These are phyloP conservation scores for Aegypius monachus DNA, from an alignment of 2,113 vertebrate species.

Conservation along the genomic window DNA sequence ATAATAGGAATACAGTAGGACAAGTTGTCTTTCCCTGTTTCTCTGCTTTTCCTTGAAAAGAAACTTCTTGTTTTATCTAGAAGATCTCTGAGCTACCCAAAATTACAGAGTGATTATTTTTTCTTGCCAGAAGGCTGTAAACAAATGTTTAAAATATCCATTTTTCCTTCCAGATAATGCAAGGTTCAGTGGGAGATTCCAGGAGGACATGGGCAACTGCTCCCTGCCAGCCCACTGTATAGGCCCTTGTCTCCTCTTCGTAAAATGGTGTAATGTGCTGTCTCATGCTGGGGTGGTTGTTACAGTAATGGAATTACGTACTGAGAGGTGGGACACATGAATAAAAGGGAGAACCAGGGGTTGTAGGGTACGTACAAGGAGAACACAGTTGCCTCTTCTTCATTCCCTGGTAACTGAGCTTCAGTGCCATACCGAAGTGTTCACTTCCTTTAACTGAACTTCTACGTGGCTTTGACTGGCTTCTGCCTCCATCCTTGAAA, in stretches of 20 bases:
- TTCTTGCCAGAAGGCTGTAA: neutral
- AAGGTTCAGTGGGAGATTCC: neutral
- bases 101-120: neutral
- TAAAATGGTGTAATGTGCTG: neutral
- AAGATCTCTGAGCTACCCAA: neutral
- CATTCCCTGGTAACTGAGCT: neutral
- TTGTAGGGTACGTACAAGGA: accelerated
- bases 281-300: neutral
- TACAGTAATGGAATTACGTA: neutral
- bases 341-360: neutral
- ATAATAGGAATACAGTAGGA: neutral
- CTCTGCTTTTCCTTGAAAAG: neutral
- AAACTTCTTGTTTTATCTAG: neutral
- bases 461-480: neutral
- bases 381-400: neutral
- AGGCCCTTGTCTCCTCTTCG: neutral
- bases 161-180: neutral
- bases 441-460: neutral
- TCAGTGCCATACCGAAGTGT: neutral
- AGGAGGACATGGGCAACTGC: neutral
- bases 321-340: neutral
- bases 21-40: neutral
- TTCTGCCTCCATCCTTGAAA: neutral
- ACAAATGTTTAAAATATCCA: neutral
- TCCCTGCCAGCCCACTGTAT: neutral